A percentile compares a stretch with the other conserved stretches of the same genome.
Evolutionary conservation across 2,113 vertebrate genomes (phyloP).

Genomic region (Antigone vipio): DNA sequence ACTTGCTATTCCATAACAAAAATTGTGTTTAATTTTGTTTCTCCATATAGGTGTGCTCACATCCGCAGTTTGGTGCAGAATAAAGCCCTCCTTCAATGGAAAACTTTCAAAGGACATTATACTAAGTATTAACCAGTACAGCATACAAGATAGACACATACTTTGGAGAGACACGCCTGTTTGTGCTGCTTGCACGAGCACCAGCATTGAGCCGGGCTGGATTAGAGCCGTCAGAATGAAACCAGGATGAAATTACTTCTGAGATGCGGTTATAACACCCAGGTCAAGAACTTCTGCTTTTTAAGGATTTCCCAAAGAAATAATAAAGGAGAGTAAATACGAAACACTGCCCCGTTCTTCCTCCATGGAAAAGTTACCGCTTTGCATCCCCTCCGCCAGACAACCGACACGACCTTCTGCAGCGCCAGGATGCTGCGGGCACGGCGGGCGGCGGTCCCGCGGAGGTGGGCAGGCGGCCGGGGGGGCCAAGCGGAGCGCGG

Average conservation of each 20-base stretch:
- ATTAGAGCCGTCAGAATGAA: not conserved
- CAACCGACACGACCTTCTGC: accelerated
- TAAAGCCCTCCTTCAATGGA: accelerated
- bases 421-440: not conserved
- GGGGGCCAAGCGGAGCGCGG: not conserved
- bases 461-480: not conserved
- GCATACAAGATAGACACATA: accelerated
- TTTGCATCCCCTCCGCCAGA: not conserved
- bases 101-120: not conserved
- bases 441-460: no score
- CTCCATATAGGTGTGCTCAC: not conserved
- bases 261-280: not conserved
- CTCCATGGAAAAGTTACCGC: not conserved
- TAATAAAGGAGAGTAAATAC: not conserved
- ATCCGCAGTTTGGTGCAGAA: not conserved
- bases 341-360: not conserved
- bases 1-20: accelerated
- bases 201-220: no score
- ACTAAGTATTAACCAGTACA: not conserved
- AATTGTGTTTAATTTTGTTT: not conserved
- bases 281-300: not conserved
- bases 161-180: not conserved
- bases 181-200: not conserved
- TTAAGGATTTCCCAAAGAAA: no score
- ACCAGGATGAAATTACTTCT: not conserved